These are phyloP conservation scores for Heterochromis multidens DNA, from an alignment of 2,113 vertebrate genomes.

Conservation along the genomic window DNA sequence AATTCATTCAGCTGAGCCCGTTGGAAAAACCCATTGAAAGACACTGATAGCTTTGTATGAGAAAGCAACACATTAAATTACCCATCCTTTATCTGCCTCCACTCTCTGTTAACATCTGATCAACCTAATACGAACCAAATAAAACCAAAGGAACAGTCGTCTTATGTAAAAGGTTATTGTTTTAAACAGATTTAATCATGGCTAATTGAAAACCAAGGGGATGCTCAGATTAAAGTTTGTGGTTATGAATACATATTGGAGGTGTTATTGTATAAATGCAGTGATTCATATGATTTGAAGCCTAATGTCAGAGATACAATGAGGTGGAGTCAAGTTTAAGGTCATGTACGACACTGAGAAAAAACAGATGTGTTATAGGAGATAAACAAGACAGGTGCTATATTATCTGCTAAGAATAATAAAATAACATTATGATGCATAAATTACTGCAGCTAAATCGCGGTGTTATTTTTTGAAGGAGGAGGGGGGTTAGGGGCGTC, in stretches of 20 bases:
- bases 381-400: background rate
- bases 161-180: slow-evolving; percentile 21
- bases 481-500: background rate
- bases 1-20: slow-evolving; percentile 65
- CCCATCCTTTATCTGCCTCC: slow-evolving; percentile 62
- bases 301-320: background rate
- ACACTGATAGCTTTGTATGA: slow-evolving; percentile 60
- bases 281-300: background rate
- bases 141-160: slow-evolving; percentile 9
- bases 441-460: slow-evolving; percentile 33
- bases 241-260: background rate
- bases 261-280: background rate
- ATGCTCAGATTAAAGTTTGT: background rate
- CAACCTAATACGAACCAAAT: slow-evolving; percentile 44
- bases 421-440: slow-evolving; percentile 20
- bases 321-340: slow-evolving; percentile 22
- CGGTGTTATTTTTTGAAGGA: background rate
- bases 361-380: background rate
- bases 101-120: slow-evolving; percentile 56
- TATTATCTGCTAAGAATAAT: slow-evolving; percentile 21
- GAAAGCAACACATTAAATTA: slow-evolving; percentile 62
- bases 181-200: background rate
- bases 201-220: slow-evolving; percentile 1
- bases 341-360: background rate
- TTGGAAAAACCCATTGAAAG: slow-evolving; percentile 59